Evolutionary conservation across 92 coral and sea anemone species (phyloP).

Genomic region (Metridium senile): DNA sequence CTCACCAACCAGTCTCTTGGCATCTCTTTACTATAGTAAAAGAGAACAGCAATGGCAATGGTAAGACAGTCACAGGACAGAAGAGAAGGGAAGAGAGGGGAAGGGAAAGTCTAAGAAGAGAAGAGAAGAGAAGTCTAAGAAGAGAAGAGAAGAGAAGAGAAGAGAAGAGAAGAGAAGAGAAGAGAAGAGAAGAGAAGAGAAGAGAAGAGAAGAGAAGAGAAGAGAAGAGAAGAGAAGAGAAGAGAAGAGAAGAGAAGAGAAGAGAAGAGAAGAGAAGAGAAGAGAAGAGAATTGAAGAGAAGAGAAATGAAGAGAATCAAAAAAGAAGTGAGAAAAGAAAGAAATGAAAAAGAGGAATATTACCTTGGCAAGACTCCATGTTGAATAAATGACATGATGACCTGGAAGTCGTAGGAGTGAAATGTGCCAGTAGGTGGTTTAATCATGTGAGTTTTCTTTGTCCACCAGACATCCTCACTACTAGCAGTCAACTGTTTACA

Average conservation of each 20-base stretch:
- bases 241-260: background rate
- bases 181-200: background rate
- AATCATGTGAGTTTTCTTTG: constrained; percentile 85
- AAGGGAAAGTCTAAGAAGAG: background rate
- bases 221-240: background rate
- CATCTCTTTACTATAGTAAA: constrained; percentile 70
- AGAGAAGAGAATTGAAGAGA: background rate
- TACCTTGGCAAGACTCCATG: constrained; percentile 87
- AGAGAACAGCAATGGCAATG: background rate
- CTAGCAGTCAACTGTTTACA: constrained; percentile 69
- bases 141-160: background rate
- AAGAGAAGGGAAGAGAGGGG: background rate
- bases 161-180: background rate
- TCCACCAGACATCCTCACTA: constrained; percentile 90
- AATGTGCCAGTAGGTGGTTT: constrained; percentile 89
- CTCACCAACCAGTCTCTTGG: constrained; percentile 85
- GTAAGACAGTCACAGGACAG: background rate
- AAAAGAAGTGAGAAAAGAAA: background rate
- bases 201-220: background rate
- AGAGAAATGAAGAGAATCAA: background rate
- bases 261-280: background rate
- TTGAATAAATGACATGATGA: constrained; percentile 82
- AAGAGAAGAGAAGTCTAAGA: background rate
- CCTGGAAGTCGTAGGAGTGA: constrained; percentile 94
- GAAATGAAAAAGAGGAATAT: background rate